phyloP scores from a whole-genome alignment of 2,888 invertebrate genomes.

The Athalia rosae region DNA sequence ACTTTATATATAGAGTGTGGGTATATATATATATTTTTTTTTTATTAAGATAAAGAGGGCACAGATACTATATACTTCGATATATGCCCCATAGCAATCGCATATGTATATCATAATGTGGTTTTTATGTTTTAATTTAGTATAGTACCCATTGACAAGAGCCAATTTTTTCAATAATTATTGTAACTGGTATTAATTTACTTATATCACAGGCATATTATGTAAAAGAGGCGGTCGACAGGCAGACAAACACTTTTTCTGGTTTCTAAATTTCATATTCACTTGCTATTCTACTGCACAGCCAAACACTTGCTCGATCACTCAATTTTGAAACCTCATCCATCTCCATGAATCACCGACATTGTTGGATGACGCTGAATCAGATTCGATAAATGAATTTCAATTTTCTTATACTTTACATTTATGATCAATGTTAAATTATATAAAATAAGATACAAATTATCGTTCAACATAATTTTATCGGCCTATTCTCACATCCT shows the following conservation, averaged over 20 bases:
- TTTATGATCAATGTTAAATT: constrained; percentile 14
- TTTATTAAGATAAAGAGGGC: constrained; percentile 32
- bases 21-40: constrained; percentile 1
- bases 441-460: constrained; percentile 7
- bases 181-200: constrained; percentile 43
- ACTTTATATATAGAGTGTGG: not conserved
- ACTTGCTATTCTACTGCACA: constrained; percentile 70
- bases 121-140: constrained; percentile 17
- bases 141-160: constrained; percentile 29
- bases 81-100: constrained; percentile 14
- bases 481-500: constrained; percentile 9
- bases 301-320: constrained; percentile 72
- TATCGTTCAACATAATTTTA: constrained; percentile 1
- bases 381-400: constrained; percentile 26
- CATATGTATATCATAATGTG: constrained; percentile 19
- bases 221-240: constrained; percentile 47
- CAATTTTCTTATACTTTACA: not conserved
- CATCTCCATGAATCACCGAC: not conserved
- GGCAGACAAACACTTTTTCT: constrained; percentile 46
- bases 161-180: constrained; percentile 41
- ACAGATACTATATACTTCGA: constrained; percentile 15
- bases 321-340: constrained; percentile 57
- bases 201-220: constrained; percentile 43
- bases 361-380: constrained; percentile 1
- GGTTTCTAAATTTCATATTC: constrained; percentile 43